Evolutionary conservation across 2,888 invertebrate species (phyloP), one percentile per base, ranked within the genome.

Genomic region (Idaea biselata): DNA sequence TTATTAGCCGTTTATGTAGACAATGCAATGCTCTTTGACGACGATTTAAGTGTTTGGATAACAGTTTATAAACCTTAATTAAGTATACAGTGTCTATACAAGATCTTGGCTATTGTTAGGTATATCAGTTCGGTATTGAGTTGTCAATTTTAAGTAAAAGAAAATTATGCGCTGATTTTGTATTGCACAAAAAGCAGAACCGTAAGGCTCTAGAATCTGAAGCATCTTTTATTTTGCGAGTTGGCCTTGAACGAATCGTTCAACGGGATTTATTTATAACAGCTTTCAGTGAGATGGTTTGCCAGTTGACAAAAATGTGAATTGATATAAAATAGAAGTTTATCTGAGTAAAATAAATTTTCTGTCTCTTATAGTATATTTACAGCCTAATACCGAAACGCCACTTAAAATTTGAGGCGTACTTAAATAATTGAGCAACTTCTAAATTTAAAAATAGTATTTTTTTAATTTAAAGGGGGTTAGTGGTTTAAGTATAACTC

Each of bases 251-350:
- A 75, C 77, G 71, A 79, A 76, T 71, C 61, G 64, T 63, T 58
- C 72, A 82, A 81, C 82, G 82, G 82, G 81, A 81, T 71, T 64
- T 63, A 63, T 56, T 63, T 66, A 14, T 44, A 14, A 44, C 44
- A 44, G 44, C 44, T 44, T 44, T 44, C 44, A 44, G 44, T 11
- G n/a, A n/a, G n/a, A n/a, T n/a, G n/a, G n/a, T n/a, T n/a, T n/a
- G n/a, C n/a, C n/a, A 8, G 14, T 14, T 14, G 44, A 44, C 11
- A 44, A 25, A 25, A 25, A 25, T 25, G 25, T 25, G 5, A 25
- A 5, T 25, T 25, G 5, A 25, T 25, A 25, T 25, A 25, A 44
- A 44, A 44, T 44, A 14, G 14, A 44, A 14, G 6, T 32, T 14
- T 14, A 44, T 14, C 14, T 44, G 11, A 44, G 44, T 44, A 11